Base-by-base conservation (phyloP, 2,888 invertebrate genomes). In the Diplazon laetatorius region DNA sequence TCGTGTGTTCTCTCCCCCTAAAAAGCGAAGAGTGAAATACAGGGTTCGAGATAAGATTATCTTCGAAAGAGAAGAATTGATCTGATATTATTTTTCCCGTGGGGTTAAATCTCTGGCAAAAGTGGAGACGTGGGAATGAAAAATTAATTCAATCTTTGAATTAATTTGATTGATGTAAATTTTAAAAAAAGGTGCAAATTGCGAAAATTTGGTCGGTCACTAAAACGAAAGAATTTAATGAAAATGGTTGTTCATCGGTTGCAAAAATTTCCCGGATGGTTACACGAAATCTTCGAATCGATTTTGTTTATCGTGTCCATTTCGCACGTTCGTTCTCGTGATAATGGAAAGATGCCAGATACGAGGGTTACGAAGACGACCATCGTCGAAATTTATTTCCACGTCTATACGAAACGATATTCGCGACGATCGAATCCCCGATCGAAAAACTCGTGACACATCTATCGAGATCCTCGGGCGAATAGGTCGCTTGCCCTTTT, bases 321-420 rank as follows among this genome's bases (percentile, higher is more conserved):
- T 68, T 57, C 62, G 68, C 68, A 46, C 55, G 74, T 48, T 62
- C 62, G 55, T 66, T 55, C 65, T 46, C 57, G 30, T 39, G 65
- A 50, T 66, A 55, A 16, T 12, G n/a, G 8, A 73, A 65, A 63
- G 55, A 22, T 5, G 44, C 65, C 44, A 25, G 52, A 50, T 62
- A 46, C 10, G 50, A 50, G 30, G 35, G 46, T n/a, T n/a, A n/a
- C n/a, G 63, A 46, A 66, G 5, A 22, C 39, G 22, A 30, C 57
- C 59, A 65, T 71, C 71, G 76, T 71, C 42, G 68, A 63, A 66
- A 76, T 68, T 60, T 77, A 72, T 77, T 77, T 72, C 68, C 55
- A 57, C 57, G 42, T 46, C 57, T 68, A 72, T 63, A 48, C 68
- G 63, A 69, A 63, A 37, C 68, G 72, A n/a, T 72, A 68, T 73